Evolutionary conservation across 2,113 vertebrate genomes (phyloP).

Genomic region (Phoxinus phoxinus): DNA sequence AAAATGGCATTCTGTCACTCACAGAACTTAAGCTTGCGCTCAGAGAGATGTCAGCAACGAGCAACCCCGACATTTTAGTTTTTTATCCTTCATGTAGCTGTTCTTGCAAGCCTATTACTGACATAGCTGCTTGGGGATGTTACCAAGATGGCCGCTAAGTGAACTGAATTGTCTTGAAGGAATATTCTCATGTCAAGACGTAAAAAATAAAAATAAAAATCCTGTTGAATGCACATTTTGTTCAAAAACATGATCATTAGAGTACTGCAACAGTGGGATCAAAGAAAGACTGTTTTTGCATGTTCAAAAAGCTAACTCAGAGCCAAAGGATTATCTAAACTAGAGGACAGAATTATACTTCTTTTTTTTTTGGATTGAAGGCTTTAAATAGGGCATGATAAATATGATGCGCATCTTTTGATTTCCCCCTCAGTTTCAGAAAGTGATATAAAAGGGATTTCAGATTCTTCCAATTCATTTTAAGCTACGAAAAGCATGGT

Average conservation of each 20-base stretch:
- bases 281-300: background rate
- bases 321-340: constrained; percentile 20
- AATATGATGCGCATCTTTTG: background rate
- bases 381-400: constrained; percentile 3
- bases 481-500: background rate
- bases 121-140: background rate
- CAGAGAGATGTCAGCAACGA: background rate
- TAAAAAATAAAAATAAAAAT: no score
- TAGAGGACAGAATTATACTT: background rate
- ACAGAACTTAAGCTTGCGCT: background rate
- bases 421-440: background rate
- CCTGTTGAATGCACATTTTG: background rate
- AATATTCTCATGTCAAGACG: background rate
- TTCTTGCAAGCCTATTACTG: background rate
- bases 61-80: background rate
- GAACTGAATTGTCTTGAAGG: background rate
- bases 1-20: background rate
- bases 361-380: background rate
- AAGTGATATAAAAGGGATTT: background rate
- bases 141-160: background rate
- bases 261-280: background rate
- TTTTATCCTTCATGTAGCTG: background rate
- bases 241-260: constrained; percentile 1
- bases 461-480: background rate
- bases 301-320: background rate